Base-by-base conservation (phyloP, 2,113 vertebrate species). In the Eupsittula cactorum region DNA sequence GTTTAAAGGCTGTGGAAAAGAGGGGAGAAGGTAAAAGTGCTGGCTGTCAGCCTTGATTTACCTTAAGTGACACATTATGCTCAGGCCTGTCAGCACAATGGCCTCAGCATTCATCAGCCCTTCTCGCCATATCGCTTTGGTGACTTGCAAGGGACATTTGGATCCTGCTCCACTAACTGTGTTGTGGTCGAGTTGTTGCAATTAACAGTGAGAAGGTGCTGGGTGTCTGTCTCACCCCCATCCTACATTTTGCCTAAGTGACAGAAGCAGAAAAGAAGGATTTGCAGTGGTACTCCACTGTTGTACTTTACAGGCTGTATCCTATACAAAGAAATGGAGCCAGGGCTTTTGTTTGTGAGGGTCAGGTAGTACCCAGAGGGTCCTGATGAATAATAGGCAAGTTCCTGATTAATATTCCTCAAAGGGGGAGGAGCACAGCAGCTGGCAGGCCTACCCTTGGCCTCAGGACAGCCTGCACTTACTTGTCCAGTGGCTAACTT, bases 11-110 rank as follows among this genome's bases (percentile, higher is more conserved):
- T 52, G 13, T 59, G 31, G 21, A 25, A 79, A 69, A 70, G 23
- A 1, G 7, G 8, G 24, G 41, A 57, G 57, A 75, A 93, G 64
- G 91, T 50, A 50, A 29, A 96, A 68, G 77, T 59, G 13, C 63
- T 89, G 92, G 5, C 81, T 95, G 76, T 94, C 95, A 81, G 68
- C 57, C 55, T 93, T 95, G 68, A 86, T 97, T 97, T 96, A 78
- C 79, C 60, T 95, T 77, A 35, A 27, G 85, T 70, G 16, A 16
- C 52, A n/a, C 35, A 5, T 79, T 90, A 19, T 86, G 46, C 75
- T 95, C 39, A 90, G 76, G 79, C 76, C n/a, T 88, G 82, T 90
- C 87, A 84, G 65, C 71, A 37, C 25, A 55, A 10, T 7, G 8
- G 21, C 94, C 75, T 69, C 52, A 41, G 4, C 47, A 35, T 83